phyloP scores from a whole-genome alignment of 2,888 invertebrate genomes.

The Acanthopleura granulata region DNA sequence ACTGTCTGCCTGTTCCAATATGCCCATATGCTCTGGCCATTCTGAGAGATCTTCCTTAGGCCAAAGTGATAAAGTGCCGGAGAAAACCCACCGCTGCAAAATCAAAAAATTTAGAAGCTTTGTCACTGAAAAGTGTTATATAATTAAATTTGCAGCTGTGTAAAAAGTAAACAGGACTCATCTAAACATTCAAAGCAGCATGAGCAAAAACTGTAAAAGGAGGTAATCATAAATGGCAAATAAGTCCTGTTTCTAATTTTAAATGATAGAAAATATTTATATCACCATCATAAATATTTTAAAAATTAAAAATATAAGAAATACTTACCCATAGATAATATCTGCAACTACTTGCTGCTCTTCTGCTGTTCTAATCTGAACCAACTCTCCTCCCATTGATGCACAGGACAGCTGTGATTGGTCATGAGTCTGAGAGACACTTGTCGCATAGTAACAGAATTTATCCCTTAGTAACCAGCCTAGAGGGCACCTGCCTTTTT shows the following conservation, averaged over 20 bases:
- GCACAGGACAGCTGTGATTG: not conserved
- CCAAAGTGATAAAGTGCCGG: slow-evolving; percentile 7
- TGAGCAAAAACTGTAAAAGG: not conserved
- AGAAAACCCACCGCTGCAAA: not conserved
- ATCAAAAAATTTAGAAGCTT: too few relatives aligned
- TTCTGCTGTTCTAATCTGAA: not conserved
- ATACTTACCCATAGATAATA: not conserved
- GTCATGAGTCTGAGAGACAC: not conserved
- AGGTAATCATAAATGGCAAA: too few relatives aligned
- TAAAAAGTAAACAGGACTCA: too few relatives aligned
- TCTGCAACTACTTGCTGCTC: not conserved
- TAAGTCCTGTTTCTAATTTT: too few relatives aligned
- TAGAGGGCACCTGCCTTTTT: not conserved
- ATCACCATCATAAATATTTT: too few relatives aligned
- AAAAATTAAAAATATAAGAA: not conserved
- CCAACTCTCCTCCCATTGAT: not conserved
- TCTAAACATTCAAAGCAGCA: not conserved
- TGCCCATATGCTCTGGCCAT: not conserved
- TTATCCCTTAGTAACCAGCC: not conserved
- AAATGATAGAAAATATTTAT: too few relatives aligned
- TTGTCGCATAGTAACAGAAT: not conserved
- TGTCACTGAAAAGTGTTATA: not conserved
- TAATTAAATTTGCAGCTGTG: too few relatives aligned
- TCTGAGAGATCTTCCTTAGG: not conserved
- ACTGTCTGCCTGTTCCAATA: not conserved